These are phyloP conservation scores for Elysia crispata DNA, from an alignment of 2,888 invertebrate species.

Conservation along the genomic window DNA sequence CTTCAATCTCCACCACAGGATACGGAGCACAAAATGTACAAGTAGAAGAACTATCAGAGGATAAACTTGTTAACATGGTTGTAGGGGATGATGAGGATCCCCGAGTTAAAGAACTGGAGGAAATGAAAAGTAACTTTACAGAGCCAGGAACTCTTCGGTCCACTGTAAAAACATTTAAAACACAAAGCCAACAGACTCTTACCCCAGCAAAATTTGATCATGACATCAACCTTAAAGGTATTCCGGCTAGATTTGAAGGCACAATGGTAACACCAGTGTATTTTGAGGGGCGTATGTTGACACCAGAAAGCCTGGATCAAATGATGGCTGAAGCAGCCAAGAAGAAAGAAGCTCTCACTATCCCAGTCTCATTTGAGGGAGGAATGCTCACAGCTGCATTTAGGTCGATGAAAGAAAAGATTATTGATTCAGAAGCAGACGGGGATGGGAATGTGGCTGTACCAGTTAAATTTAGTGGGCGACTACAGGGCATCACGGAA, in stretches of 20 bases:
- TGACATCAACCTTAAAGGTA: conserved; percentile 17
- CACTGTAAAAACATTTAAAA: conserved; percentile 34
- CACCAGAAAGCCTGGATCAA: conserved; percentile 33
- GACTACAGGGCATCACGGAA: conserved; percentile 26
- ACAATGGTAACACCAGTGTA: conserved; percentile 46
- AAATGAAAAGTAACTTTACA: not conserved
- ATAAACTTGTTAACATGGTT: not conserved
- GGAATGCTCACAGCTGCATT: conserved; percentile 49
- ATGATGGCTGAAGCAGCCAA: conserved; percentile 27
- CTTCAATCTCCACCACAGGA: conserved; percentile 13
- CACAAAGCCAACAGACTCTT: conserved; percentile 34
- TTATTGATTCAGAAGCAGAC: not conserved
- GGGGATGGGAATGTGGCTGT: conserved; percentile 19
- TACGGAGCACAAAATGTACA: not conserved
- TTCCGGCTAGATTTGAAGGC: conserved; percentile 45
- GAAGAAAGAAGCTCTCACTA: conserved; percentile 15
- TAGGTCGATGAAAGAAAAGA: conserved; percentile 23
- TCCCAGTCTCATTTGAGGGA: conserved; percentile 42
- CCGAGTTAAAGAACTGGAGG: not conserved
- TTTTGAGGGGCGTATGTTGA: conserved; percentile 45
- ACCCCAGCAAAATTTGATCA: not conserved
- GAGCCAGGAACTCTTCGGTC: conserved; percentile 27
- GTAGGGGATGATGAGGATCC: not conserved
- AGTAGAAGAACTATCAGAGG: not conserved
- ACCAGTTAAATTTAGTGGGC: conserved; percentile 44